Evolutionary conservation across 2,888 invertebrate genomes (phyloP), one percentile per base, ranked within the genome.

Genomic region (Callyntrura sp.): DNA sequence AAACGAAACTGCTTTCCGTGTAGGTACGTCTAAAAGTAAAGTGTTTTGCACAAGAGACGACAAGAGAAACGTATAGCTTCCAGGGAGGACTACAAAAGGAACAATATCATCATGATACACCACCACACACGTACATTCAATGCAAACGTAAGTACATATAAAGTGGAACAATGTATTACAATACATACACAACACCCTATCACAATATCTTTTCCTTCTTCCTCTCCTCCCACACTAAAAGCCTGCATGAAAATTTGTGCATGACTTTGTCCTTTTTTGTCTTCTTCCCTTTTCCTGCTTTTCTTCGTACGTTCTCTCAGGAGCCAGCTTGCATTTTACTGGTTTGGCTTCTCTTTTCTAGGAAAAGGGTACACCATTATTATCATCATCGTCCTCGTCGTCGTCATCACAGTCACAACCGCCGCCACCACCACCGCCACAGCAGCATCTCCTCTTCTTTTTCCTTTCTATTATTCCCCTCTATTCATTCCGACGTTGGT

Each of bases 141-240:
- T n/a, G n/a, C n/a, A n/a, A n/a, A n/a, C n/a, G n/a, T n/a, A n/a
- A n/a, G 8, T 4, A 25, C 62, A 62, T 11, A 62, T 14, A 57
- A 57, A n/a, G 57, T 17, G 14, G 14, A 17, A 14, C 6, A 14
- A 12, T 60, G 57, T 60, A 17, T n/a, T 60, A 60, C 14, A 60
- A 17, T 17, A 3, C 8, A 25, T 25, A 6, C 0, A n/a, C 14
- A n/a, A 28, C 20, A 14, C 17, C 8, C 73, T 73, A 20, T 48
- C 35, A n/a, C n/a, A n/a, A 23, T 45, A 20, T 9, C 5, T 23
- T 1, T 48, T 6, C 14, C 14, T n/a, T 35, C 43, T 17, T 14
- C 70, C 45, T 45, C 70, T 76, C 76, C 76, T 48, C 76, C 76
- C 76, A 76, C 76, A 76, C 76, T 51, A 76, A 76, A 76, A 48